Evolutionary conservation across 2,797 vertebrate species (phyloP), one percentile per base, ranked within the genome.

Genomic region (Myripristis jacobus): DNA sequence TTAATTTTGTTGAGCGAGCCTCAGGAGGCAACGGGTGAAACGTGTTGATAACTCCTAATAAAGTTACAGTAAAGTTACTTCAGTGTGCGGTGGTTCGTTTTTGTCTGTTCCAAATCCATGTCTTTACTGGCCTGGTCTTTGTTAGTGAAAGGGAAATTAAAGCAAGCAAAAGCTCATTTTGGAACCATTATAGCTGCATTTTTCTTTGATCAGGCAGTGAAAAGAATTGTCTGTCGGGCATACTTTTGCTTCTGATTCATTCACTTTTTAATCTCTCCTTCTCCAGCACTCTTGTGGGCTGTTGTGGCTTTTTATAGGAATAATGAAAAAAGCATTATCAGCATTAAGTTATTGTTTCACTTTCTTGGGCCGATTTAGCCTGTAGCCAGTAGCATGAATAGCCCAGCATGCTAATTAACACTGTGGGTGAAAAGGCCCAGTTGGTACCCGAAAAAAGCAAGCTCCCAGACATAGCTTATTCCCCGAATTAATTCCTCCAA

Each of bases 401-500:
- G 70, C 71, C 56, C 21, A 3, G 36, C 41, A 65, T 65, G 65
- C 52, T 66, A 72, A 82, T 83, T 59, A 75, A 55, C 53, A 43
- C 12, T 36, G 53, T 41, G 21, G 34, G 66, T 66, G 46, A 10
- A 47, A 61, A 54, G 24, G n/a, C 16, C 59, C 62, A 36, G 46
- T 48, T 48, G 41, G 52, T 44, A 9, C 54, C 24, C 7, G 34
- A 67, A 19, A 77, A 69, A 65, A 38, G 18, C 21, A 44, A 80
- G 44, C 58, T 51, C 60, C 47, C 52, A 75, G 65, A 70, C 62
- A 61, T 68, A 43, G 47, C 66, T 77, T 79, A 83, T 86, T 84
- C 67, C 77, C 50, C 55, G 64, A 68, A 57, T 89, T 84, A 82
- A 87, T 82, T 86, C 73, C 66, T 68, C 44, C 74, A 62, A 57